Base-by-base conservation (phyloP, 2,888 invertebrate species). In the Esperia sulphurella region DNA sequence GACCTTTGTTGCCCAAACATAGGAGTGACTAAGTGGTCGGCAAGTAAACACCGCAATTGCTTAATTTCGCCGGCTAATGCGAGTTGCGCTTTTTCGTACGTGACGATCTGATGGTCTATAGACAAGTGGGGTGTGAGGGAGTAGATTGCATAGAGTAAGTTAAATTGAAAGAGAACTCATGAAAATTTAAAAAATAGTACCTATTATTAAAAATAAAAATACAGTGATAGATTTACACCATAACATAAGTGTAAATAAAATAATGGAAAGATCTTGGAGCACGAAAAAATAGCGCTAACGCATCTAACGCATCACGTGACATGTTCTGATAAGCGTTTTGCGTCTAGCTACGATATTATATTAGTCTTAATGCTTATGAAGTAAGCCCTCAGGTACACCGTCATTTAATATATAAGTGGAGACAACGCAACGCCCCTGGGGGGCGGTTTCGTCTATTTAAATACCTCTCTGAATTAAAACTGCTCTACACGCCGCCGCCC, bases 41-140 rank as follows among this genome's bases (percentile, higher is more conserved):
- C 45, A 7, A 31, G 31, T 31, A 31, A 31, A 31, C 8, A 31
- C 21, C 5, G 21, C 5, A 7, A 31, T 31, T 31, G 31, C 31
- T 31, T 31, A 31, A 31, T 31, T 31, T 31, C 10, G 31, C 31
- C 10, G 31, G 9, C 31, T 31, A 9, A 8, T 31, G 35, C 35
- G n/a, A n/a, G 35, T n/a, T 35, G 35, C 5, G 35, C 35, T 35
- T 21, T 21, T 21, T 21, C 55, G 41, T 46, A 52, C 51, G 48
- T 49, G 48, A 8, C n/a, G 12, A 21, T 28, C 21, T 21, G 1
- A 33, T 10, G 33, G 33, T 5, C 33, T 8, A 10, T 10, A 33
- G 21, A 21, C 21, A 4, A 8, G 33, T 10, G 33, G 33, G 2
- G 7, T 33, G 33, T 33, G 21, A 10, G 33, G 33, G 8, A 33